Base-by-base conservation (phyloP, 2,888 invertebrate species). In the Pseudoips prasinana region DNA sequence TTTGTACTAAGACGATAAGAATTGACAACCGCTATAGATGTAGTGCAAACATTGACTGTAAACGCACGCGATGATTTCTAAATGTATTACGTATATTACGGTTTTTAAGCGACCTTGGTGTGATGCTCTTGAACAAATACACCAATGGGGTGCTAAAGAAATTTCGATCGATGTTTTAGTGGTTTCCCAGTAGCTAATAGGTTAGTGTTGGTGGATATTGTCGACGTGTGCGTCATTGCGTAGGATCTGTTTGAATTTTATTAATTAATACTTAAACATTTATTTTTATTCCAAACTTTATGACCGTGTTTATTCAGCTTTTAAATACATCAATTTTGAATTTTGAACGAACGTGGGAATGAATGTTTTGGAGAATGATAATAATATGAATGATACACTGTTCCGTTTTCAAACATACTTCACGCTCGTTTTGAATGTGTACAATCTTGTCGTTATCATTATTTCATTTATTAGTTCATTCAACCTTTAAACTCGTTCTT, bases 11-110 rank as follows among this genome's bases (percentile, higher is more conserved):
- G 45, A 8, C 18, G 14, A 29, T 39, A 29, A 30, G 22, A 28
- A 46, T 57, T 51, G 51, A 57, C 51, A 54, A 51, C 54, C 34
- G 39, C 25, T 48, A 39, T 29, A 20, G 34, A 35, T 31, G 50
- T 28, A 33, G 28, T 28, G 32, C 50, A 46, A 57, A 42, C 41
- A 39, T 46, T 40, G 14, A 10, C 7, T 25, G 20, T 20, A 5
- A 20, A n/a, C 20, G 20, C n/a, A n/a, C 7, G 7, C n/a, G 20
- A 14, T 14, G 14, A 14, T 14, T 14, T 14, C 5, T 14, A 14
- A 14, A 14, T 14, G 14, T 14, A 3, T 3, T 14, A 14, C 5
- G 14, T 14, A 14, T 14, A 14, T 14, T 14, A 5, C 14, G 14
- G 3, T 2, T 14, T 14, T 14, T 14, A 14, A 2, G 5, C 14